A percentile compares a stretch with the other conserved stretches of the same genome.
These are phyloP conservation scores for Caenorhabditis virilis DNA, from an alignment of 2,888 invertebrate species.

Conservation along the genomic window DNA sequence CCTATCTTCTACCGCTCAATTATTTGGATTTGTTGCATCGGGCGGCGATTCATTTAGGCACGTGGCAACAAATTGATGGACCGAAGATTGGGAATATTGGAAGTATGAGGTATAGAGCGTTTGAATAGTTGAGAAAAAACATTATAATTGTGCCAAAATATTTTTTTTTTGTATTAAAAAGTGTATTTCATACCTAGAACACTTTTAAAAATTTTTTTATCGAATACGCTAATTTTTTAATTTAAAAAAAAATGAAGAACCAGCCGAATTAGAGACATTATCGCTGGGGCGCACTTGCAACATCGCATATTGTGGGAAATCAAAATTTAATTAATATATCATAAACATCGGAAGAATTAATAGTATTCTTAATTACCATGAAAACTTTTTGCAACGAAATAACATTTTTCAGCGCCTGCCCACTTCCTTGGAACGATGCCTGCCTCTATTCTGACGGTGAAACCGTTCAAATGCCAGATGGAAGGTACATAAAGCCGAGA, in stretches of 20 bases:
- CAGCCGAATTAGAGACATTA: too few species aligned
- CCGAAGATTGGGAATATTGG: constrained; percentile 42
- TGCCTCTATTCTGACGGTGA: constrained; percentile 42
- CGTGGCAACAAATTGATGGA: constrained; percentile 74
- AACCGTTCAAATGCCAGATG: constrained; percentile 46
- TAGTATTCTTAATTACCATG: constrained; percentile 1
- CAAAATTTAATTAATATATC: too few species aligned
- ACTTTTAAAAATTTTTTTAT: background rate
- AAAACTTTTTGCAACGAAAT: background rate
- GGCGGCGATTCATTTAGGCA: constrained; percentile 81
- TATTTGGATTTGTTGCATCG: constrained; percentile 86
- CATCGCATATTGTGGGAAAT: too few species aligned
- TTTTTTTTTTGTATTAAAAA: too few species aligned
- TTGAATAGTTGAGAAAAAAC: background rate
- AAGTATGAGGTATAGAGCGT: constrained; percentile 11
- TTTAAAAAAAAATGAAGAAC: background rate
- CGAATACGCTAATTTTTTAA: background rate
- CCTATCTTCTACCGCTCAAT: constrained; percentile 76
- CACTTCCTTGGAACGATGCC: constrained; percentile 32
- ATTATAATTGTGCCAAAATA: too few species aligned
- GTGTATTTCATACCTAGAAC: too few species aligned
- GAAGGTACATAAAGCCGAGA: constrained; percentile 3
- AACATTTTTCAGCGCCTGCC: constrained; percentile 36
- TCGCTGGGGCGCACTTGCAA: too few species aligned
- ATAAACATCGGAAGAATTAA: too few species aligned